A percentile compares a stretch with the other conserved stretches of the same genome.
Evolutionary conservation across 2,113 vertebrate genomes (phyloP).

Genomic region (Perognathus longimembris): DNA sequence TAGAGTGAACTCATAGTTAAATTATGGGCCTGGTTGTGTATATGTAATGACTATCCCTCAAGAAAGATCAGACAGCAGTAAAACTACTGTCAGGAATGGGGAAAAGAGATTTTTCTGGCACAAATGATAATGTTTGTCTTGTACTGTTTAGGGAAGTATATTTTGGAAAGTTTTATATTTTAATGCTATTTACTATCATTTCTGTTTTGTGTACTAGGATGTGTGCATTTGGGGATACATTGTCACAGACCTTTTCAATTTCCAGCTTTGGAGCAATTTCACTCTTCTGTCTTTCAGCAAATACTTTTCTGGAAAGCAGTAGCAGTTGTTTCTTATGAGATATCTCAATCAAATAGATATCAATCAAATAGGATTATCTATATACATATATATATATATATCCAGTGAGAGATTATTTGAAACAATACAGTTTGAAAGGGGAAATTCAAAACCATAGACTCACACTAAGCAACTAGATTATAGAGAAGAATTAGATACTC

Average conservation of each 20-base stretch:
- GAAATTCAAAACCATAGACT: background rate
- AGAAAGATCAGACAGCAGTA: background rate
- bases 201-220: background rate
- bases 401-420: background rate
- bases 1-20: background rate
- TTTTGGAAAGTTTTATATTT: background rate
- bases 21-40: background rate
- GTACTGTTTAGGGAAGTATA: background rate
- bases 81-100: background rate
- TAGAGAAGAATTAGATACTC: conserved; percentile 64
- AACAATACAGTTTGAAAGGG: conserved; percentile 36
- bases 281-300: background rate
- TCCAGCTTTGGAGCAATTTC: conserved; percentile 2
- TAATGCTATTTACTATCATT: background rate
- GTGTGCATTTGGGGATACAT: background rate
- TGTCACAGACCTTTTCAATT: background rate
- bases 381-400: too few relatives aligned
- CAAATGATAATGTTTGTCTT: background rate
- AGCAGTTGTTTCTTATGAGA: background rate
- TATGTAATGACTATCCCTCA: background rate
- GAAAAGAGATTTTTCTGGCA: background rate
- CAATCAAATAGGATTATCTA: background rate
- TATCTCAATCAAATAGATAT: background rate
- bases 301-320: background rate
- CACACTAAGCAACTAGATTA: conserved; percentile 52